Evolutionary conservation across 2,113 vertebrate genomes (phyloP).

Genomic region (Muscicapa adusta): DNA sequence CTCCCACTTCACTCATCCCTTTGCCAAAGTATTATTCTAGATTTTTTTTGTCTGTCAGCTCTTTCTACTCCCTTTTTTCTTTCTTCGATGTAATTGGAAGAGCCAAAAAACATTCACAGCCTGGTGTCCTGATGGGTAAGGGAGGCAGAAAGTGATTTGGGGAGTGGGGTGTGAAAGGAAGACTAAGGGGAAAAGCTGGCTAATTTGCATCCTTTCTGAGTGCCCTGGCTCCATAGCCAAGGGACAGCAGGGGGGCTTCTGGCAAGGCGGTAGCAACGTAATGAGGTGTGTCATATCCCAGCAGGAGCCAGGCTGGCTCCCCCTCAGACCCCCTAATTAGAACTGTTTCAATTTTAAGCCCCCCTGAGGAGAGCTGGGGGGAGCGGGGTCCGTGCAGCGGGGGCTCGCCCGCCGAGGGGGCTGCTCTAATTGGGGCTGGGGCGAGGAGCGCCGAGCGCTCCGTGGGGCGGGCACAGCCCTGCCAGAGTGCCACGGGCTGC

Average conservation of each 20-base stretch:
- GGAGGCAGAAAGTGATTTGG: constrained; percentile 36
- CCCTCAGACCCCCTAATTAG: constrained; percentile 57
- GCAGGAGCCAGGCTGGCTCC: constrained; percentile 25
- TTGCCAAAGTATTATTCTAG: not conserved
- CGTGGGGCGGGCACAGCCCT: accelerated
- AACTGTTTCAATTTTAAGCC: constrained; percentile 57
- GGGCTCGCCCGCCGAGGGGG: not conserved
- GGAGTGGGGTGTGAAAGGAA: constrained; percentile 44
- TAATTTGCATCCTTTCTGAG: constrained; percentile 72
- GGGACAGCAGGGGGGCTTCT: constrained; percentile 55
- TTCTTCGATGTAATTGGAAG: constrained; percentile 14
- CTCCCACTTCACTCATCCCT: not conserved
- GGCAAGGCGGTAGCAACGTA: constrained; percentile 43
- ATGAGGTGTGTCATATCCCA: constrained; percentile 66
- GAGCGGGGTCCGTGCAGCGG: not conserved
- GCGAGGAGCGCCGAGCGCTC: not conserved
- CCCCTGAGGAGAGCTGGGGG: not conserved
- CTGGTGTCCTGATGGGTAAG: constrained; percentile 5
- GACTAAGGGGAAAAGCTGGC: constrained; percentile 18
- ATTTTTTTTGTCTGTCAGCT: not conserved
- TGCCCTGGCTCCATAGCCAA: constrained; percentile 48
- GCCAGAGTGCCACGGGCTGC: not conserved
- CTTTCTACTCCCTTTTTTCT: constrained; percentile 10
- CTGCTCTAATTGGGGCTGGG: not conserved
- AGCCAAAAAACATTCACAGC: not conserved